Base-by-base conservation (phyloP, 2,797 vertebrate genomes). In the Nyctalus aviator region DNA sequence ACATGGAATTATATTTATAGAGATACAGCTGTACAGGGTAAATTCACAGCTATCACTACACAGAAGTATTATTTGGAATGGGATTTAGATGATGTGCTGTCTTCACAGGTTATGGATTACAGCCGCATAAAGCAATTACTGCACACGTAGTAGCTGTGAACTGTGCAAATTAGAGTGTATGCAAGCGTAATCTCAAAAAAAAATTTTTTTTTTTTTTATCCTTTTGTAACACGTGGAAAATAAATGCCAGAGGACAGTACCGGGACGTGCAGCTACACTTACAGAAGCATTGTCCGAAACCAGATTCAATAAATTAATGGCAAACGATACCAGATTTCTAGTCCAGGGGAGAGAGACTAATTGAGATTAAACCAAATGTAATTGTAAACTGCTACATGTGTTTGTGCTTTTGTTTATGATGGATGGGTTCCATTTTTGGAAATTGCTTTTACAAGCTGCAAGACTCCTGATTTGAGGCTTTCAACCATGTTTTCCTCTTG, bases 1-100 rank as follows among this genome's bases (percentile, higher is more conserved):
- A 99, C 99, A 99, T 99, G 98, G 98, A 99, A 99, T 99, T 99
- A 98, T 99, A 99, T 99, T 99, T 99, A 99, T 99, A 99, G 99
- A 99, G 98, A 99, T 99, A 99, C 99, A 99, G 98, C 99, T 99
- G 99, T 99, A 99, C 99, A 99, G 98, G 99, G 99, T 99, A 99
- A 99, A 99, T 99, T 99, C 99, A 99, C 99, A 98, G 99, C 99
- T 99, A 98, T 99, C 99, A 99, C 99, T 99, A 99, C 99, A 99
- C 99, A 99, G 99, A 99, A 99, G 98, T 99, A 98, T 98, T 98
- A 99, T 99, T 98, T 98, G 98, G 98, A 98, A 98, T 97, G 99
- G 99, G 98, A 98, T 98, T 99, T 98, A 99, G 99, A 99, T 98
- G 98, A 98, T 98, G 98, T 99, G 99, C 99, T 99, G 98, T 99